Evolutionary conservation across 2,888 invertebrate species (phyloP).

Genomic region (Apodemia mormo): DNA sequence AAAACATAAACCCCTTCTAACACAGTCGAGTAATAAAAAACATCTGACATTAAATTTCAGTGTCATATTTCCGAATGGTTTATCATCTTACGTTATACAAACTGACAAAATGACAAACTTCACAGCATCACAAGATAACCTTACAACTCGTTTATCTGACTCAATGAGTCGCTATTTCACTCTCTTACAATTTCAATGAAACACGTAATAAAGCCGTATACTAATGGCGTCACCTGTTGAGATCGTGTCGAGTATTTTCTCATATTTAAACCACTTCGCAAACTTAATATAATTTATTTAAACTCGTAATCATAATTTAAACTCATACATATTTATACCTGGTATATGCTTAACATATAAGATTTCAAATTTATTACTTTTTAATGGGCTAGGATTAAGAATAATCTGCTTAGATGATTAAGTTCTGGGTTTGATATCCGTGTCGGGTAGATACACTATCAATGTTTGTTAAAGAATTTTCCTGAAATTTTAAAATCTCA

Average conservation of each 20-base stretch:
- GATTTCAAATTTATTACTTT: no score
- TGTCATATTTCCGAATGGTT: neutral
- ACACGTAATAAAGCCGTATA: slow-evolving; percentile 31
- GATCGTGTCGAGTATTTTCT: slow-evolving; percentile 9
- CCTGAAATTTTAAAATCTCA: no score
- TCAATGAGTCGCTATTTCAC: slow-evolving; percentile 10
- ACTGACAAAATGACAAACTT: neutral
- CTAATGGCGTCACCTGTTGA: slow-evolving; percentile 32
- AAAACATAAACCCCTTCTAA: no score
- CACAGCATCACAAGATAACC: neutral
- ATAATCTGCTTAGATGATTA: no score
- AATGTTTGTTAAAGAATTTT: no score
- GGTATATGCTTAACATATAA: neutral
- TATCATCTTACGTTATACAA: neutral
- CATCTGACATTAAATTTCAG: neutral
- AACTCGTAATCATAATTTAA: neutral
- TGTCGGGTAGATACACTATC: no score
- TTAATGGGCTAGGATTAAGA: no score
- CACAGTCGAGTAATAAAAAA: no score
- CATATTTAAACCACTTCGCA: slow-evolving; percentile 9
- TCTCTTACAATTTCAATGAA: slow-evolving; percentile 26
- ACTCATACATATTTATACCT: neutral
- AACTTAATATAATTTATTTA: neutral
- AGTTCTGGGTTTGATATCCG: no score
- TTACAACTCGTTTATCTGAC: neutral